Percentiles rank a stretch among this genome's conserved stretches.
Conservation (phyloP, 2,113 vertebrate species). For the Cyphotilapia sp. region DNA sequence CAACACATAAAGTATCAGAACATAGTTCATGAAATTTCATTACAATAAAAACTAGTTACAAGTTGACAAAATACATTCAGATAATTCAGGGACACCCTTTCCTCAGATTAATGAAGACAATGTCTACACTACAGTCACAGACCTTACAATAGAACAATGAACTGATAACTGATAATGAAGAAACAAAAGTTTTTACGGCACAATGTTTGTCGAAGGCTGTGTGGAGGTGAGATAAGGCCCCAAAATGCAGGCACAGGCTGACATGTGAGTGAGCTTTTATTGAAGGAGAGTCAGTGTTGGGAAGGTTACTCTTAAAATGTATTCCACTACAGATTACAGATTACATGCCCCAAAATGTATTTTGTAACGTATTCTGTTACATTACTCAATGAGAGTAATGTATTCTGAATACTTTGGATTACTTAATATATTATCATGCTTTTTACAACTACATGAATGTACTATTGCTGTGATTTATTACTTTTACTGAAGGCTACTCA, state of each 20-base stretch:
- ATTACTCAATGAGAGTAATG: accelerated
- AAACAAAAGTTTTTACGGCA: accelerated
- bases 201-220: not conserved
- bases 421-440: accelerated
- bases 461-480: not conserved
- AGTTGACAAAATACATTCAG: not conserved
- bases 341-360: accelerated
- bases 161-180: not conserved
- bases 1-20: accelerated
- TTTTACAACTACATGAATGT: not conserved
- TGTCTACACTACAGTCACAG: not conserved
- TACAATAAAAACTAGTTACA: not conserved
- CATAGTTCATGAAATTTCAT: not conserved
- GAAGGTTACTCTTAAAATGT: not conserved
- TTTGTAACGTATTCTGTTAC: accelerated
- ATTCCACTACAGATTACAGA: not conserved
- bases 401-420: not conserved
- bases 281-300: not conserved
- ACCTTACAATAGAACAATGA: not conserved
- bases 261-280: not conserved
- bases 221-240: not conserved
- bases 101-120: not conserved
- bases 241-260: not conserved
- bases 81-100: not conserved
- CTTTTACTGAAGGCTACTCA: accelerated